Evolutionary conservation across 92 coral and sea anemone genomes (phyloP).

Genomic region (Epizoanthus stellaris): DNA sequence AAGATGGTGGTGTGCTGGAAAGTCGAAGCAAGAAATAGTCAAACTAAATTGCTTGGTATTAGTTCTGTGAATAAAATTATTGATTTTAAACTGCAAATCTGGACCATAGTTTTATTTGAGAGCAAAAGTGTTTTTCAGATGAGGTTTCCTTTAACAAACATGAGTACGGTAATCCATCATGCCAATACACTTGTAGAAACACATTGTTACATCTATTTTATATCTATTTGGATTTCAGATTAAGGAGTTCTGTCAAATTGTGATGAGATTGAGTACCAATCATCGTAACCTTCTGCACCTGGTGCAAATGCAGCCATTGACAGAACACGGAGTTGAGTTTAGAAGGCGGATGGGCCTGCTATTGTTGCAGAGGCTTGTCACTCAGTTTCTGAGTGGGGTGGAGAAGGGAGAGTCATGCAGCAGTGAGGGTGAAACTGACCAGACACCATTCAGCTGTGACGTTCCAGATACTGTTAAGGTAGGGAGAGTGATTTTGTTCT

Average conservation of each 20-base stretch:
- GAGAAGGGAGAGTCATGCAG: not conserved
- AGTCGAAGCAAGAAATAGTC: no score
- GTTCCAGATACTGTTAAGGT: slow-evolving; percentile 62
- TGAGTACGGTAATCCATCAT: no score
- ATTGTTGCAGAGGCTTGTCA: slow-evolving; percentile 58
- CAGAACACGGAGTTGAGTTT: slow-evolving; percentile 76
- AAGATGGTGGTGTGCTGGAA: no score
- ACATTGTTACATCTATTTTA: no score
- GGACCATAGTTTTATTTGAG: no score
- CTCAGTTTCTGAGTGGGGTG: slow-evolving; percentile 43
- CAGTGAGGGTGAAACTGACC: slow-evolving; percentile 8
- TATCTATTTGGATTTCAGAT: slow-evolving; percentile 67
- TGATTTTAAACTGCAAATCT: no score
- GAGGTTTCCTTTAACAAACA: not conserved
- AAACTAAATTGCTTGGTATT: no score
- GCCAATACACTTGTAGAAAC: no score
- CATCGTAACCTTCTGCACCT: slow-evolving; percentile 81
- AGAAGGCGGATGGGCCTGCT: slow-evolving; percentile 62
- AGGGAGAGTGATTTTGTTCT: not conserved
- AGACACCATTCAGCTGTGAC: slow-evolving; percentile 18
- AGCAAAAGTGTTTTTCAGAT: not conserved
- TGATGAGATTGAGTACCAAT: slow-evolving; percentile 61
- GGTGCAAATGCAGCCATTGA: slow-evolving; percentile 79
- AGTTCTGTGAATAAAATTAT: no score
- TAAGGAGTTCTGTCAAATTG: slow-evolving; percentile 65